Evolutionary conservation across 1,140 invertebrate genomes (phyloP).

Genomic region (Zophobas morio): DNA sequence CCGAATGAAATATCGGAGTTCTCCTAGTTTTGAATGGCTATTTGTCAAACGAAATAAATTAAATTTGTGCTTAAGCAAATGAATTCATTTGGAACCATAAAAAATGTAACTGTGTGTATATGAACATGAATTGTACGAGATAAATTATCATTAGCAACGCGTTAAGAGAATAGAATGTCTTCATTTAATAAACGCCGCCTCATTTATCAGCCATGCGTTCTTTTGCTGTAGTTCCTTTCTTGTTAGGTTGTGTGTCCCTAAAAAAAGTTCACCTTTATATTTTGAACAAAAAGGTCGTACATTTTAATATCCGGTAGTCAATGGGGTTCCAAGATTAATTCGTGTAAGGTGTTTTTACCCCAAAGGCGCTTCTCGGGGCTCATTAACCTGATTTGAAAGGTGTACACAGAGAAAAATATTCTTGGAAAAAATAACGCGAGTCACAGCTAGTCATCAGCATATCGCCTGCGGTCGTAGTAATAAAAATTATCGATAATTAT

Average conservation of each 20-base stretch:
- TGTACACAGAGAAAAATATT: too few species aligned
- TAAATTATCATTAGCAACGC: slow-evolving; percentile 61
- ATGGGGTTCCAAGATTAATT: slow-evolving; percentile 19
- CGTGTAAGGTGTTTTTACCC: background rate
- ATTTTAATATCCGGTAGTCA: slow-evolving; percentile 31
- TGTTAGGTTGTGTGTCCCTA: slow-evolving; percentile 3
- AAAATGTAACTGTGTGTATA: slow-evolving; percentile 49
- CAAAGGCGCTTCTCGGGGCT: too few species aligned
- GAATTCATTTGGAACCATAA: slow-evolving; percentile 32
- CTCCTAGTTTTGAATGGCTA: slow-evolving; percentile 40
- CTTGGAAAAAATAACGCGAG: too few species aligned
- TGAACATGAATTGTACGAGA: slow-evolving; percentile 57
- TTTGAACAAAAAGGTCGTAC: slow-evolving; percentile 12
- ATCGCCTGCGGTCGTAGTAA: too few species aligned
- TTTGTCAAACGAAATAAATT: slow-evolving; percentile 42
- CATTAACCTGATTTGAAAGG: too few species aligned
- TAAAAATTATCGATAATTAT: too few species aligned
- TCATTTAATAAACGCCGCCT: slow-evolving; percentile 59
- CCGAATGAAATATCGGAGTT: slow-evolving; percentile 23
- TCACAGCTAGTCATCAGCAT: too few species aligned
- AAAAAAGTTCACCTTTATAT: slow-evolving; percentile 28
- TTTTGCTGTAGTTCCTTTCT: slow-evolving; percentile 20
- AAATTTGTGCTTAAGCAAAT: slow-evolving; percentile 42
- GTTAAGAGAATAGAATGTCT: slow-evolving; percentile 61
- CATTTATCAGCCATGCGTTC: slow-evolving; percentile 60